Base-by-base conservation (phyloP, 2,113 vertebrate genomes). In the Calyptomena viridis region DNA sequence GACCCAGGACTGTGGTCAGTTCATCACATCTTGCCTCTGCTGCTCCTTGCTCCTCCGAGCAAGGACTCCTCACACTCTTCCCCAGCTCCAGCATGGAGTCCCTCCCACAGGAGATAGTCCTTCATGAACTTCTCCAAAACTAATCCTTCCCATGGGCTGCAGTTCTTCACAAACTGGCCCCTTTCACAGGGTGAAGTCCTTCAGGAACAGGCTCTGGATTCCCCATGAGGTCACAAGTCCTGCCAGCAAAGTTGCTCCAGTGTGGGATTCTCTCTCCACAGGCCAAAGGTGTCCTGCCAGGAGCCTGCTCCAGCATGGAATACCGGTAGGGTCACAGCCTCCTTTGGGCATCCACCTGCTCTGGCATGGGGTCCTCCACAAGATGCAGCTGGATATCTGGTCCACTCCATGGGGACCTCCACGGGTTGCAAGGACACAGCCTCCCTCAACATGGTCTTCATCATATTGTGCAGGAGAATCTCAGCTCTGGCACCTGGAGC, bases 391-490 rank as follows among this genome's bases (percentile, higher is more conserved):
- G 58, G 42, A 28, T 58, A 37, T 1, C 58, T 18, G 9, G 42
- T 73, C 12, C 33, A 47, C 5, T 44, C 42, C 12, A 44, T 37
- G 52, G 50, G 31, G 31, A 19, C 31, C 11, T 66, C 53, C n/a
- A 22, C 8, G 9, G 28, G 25, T 40, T 63, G 47, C 71, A 55
- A 63, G 24, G 53, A 28, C 44, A 39, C 37, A 67, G 28, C 39
- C 28, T 53, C 53, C n/a, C 46, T 46, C 46, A 60, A 28, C 33
- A 30, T 47, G n/a, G 10, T n/a, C 28, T 53, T 68, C n/a, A 31
- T 17, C 39, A 27, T 0, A 1, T 40, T 9, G 7, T 55, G n/a
- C 1, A 3, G 14, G 21, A 10, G 12, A 76, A 62, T 49, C 25
- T 69, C 23, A 28, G 23, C 35, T 69, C 12, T 55, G 21, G 35